Conservation (phyloP, 2,888 invertebrate species). For the Plagodis dolabraria region DNA sequence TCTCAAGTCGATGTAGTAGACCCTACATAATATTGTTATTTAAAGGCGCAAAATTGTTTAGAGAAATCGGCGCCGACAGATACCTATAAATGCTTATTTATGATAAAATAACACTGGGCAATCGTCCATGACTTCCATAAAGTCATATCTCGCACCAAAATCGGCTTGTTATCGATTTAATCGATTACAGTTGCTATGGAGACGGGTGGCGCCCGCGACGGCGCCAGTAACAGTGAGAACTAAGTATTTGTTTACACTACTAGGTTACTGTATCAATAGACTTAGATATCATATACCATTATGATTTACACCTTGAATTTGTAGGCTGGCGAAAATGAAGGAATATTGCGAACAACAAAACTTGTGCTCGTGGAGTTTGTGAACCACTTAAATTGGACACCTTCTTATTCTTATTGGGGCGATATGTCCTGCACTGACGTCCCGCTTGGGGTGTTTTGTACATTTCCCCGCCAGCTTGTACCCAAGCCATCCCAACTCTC, state of each 20-base stretch:
- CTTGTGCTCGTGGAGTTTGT: too few relatives aligned
- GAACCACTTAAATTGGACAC: too few relatives aligned
- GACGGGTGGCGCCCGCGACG: constrained; percentile 10
- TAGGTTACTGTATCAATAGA: constrained; percentile 30
- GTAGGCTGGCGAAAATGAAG: not conserved
- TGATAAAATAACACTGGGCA: not conserved
- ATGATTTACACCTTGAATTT: constrained; percentile 23
- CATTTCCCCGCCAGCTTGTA: too few relatives aligned
- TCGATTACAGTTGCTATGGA: constrained; percentile 27
- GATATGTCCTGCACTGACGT: too few relatives aligned
- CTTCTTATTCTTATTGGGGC: too few relatives aligned
- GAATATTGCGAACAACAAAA: not conserved
- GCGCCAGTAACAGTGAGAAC: constrained; percentile 18
- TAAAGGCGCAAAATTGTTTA: not conserved
- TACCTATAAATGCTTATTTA: not conserved
- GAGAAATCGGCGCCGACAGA: not conserved
- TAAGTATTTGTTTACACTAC: constrained; percentile 18
- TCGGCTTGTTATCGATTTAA: constrained; percentile 13
- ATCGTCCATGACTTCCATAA: constrained; percentile 8
- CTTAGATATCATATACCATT: constrained; percentile 17
- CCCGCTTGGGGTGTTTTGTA: too few relatives aligned
- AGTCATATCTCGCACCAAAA: constrained; percentile 6
- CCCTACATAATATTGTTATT: too few relatives aligned
- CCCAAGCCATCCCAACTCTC: too few relatives aligned
- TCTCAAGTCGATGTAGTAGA: too few relatives aligned